These are phyloP conservation scores for Perca schrenkii DNA, from an alignment of 2,113 vertebrate species.

Conservation along the genomic window DNA sequence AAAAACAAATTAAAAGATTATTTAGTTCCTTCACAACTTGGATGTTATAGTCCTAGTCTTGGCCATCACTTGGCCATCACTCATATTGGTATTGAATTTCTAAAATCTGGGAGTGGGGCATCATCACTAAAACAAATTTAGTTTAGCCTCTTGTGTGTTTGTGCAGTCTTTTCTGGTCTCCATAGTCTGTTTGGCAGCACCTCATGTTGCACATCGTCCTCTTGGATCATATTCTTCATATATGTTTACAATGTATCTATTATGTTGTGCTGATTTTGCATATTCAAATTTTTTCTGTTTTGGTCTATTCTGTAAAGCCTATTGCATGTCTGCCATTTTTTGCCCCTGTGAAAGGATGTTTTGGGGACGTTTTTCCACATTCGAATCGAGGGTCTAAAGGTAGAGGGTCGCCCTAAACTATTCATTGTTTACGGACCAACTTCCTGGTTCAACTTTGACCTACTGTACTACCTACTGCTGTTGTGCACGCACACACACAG, in stretches of 20 bases:
- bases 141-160: background rate
- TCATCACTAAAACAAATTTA: background rate
- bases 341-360: background rate
- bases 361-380: too few species aligned
- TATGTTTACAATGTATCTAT: background rate
- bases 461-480: too few species aligned
- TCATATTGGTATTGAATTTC: background rate
- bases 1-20: background rate
- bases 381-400: too few species aligned
- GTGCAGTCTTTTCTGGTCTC: background rate
- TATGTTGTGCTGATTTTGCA: background rate
- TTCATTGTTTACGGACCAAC: too few species aligned
- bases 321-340: background rate
- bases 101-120: background rate
- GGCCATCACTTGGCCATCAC: background rate
- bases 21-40: background rate
- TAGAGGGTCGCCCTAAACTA: too few species aligned
- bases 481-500: too few species aligned
- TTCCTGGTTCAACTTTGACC: too few species aligned
- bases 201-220: background rate
- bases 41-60: background rate
- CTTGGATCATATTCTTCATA: background rate
- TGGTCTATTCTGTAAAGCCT: background rate
- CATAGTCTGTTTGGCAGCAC: background rate
- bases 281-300: background rate